Base-by-base conservation (phyloP, 2,888 invertebrate species). In the Oscheius myriophilus region DNA sequence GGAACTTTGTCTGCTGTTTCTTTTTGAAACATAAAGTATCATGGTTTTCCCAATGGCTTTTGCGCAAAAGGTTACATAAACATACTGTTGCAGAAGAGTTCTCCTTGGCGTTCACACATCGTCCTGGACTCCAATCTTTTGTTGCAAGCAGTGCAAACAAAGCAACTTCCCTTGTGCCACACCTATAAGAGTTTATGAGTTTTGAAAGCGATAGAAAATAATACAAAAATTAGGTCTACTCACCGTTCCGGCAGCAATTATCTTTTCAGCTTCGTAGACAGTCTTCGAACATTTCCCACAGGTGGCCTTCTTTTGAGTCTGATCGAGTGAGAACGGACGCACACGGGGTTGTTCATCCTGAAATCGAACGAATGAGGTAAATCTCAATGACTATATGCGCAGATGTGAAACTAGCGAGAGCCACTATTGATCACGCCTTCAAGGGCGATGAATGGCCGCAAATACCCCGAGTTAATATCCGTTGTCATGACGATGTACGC, bases 231-330 rank as follows among this genome's bases (percentile, higher is more conserved):
- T 58, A 39, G 21, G n/a, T 3, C 41, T 18, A 63, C 84, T 68
- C 69, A 87, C 87, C 76, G 92, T 92, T 89, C 95, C 94, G 88
- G 94, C 95, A 81, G 95, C 95, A 80, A 96, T 90, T 89, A 95
- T 94, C 88, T 95, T 95, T 89, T 96, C 96, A 74, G 96, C 96
- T 79, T 94, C 94, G 88, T 95, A 96, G 33, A 96, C 96, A 90
- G 92, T 92, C 81, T 95, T 95, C 69, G 94, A 87, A 82, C 89
- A 89, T 61, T 88, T 82, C 12, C 78, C 89, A 89, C 21, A 86
- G 74, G 51, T 88, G 88, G 52, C 7, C 42, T 39, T 43, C 26
- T 63, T 63, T 18, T 12, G 52, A 12, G 42, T 4, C 39, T 63
- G 52, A 51, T 39, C 4, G 39, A 63, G 0, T 4, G 43, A 52